Base-by-base conservation (phyloP, 2,888 invertebrate species). In the Nephrotoma flavescens region DNA sequence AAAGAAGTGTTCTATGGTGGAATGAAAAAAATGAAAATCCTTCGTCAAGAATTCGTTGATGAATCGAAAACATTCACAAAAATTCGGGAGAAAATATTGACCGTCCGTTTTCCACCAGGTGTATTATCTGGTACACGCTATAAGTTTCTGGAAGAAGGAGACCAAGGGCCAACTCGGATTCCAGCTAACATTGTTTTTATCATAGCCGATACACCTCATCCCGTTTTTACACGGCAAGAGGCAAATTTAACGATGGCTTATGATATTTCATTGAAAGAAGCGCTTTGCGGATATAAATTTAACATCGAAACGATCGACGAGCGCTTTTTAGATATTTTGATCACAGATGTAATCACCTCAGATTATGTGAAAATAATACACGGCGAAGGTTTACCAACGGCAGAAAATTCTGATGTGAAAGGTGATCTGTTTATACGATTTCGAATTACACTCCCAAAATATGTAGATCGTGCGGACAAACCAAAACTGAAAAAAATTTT, bases 21-120 rank as follows among this genome's bases (percentile, higher is more conserved):
- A 0, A 92, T 96, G n/a, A 97, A 96, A 90, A 95, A 96, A 90
- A 95, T 96, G 95, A 96, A 96, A 91, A 96, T 96, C 57, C 94
- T 95, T 89, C 93, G 95, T 71, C 92, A 95, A 85, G 95, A 95
- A 6, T 94, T 95, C 89, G 92, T 93, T 0, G 94, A 94, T 87
- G 94, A 94, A 84, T 93, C 94, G 6, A 92, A 94, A 89, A 92
- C 93, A 0, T 92, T 92, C 83, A 93, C 95, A 4, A 95, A 94
- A 89, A 91, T 94, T 4, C 90, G 92, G 85, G 96, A 96, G 89
- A 96, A 96, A 89, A 95, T 96, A 0, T 91, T 97, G 2, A 94
- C 94, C 7, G 94, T 97, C 87, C 94, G 95, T 0, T 94, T 97
- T 86, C 94, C 94, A 88, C 95, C 96, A 0, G 97, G 97, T 0